Conservation (phyloP, 2,888 invertebrate genomes). For the Rapana venosa region DNA sequence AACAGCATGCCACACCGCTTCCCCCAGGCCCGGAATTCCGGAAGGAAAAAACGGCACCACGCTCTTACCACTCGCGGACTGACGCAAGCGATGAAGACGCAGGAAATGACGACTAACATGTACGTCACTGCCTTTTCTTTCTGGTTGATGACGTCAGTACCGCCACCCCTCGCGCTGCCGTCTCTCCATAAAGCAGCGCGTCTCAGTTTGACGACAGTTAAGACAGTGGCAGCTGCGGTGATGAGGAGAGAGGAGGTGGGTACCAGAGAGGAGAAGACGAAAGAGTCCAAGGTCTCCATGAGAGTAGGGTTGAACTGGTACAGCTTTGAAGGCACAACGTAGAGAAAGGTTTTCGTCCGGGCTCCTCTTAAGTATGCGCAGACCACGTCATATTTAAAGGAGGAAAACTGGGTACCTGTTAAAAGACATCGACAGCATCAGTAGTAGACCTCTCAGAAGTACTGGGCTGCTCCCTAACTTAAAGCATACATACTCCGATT, state of each 20-base stretch:
- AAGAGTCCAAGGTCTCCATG: constrained; percentile 1
- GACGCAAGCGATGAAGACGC: constrained; percentile 32
- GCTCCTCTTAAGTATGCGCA: constrained; percentile 6
- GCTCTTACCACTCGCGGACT: constrained; percentile 20
- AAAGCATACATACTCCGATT: not conserved
- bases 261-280: constrained; percentile 7
- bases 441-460: not conserved
- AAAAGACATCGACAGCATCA: not conserved
- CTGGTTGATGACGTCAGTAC: constrained; percentile 26
- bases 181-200: not conserved
- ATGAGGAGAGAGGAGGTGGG: constrained; percentile 31
- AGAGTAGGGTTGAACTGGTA: not conserved
- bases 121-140: constrained; percentile 19
- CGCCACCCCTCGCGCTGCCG: not conserved
- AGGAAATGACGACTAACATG: constrained; percentile 38
- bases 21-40: constrained; percentile 35
- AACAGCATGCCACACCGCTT: not conserved
- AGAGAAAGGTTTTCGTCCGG: not conserved
- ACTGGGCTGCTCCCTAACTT: not conserved
- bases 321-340: constrained; percentile 18
- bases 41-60: constrained; percentile 1
- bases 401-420: constrained; percentile 12
- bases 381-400: constrained; percentile 28
- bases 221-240: not conserved
- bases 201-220: constrained; percentile 18